Base-by-base conservation (phyloP, 2,113 vertebrate species). In the Dicrurus megarhynchus region DNA sequence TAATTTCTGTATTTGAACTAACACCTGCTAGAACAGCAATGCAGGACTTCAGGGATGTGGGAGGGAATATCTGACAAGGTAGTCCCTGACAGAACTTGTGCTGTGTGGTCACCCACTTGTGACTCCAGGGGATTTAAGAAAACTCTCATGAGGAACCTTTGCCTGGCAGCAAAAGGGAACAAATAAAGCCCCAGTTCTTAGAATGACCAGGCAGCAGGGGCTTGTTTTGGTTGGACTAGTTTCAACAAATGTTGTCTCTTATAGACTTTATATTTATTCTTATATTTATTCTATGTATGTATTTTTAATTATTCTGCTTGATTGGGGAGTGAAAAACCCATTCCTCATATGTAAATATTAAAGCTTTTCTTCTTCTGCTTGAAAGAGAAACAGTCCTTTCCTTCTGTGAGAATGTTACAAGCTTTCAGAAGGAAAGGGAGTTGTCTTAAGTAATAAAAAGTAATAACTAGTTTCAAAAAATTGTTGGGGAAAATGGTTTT, bases 81-180 rank as follows among this genome's bases (percentile, higher is more conserved):
- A 21, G 6, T 3, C 11, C 7, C 35, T 77, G 32, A 6, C 18
- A 64, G 60, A n/a, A 39, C 42, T 10, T 26, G 6, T 0, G 0
- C 16, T 73, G 6, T 1, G 0, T 41, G 33, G 41, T 46, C 41
- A 64, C 39, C 15, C 15, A 11, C 14, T 53, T 21, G 24, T 53
- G 24, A 35, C 44, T 6, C 6, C 22, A 56, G 9, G 10, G 9
- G 59, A 30, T 71, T 30, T 59, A 49, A 53, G 28, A 50, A 84
- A 76, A 13, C 1, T 44, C 19, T 61, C 9, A 21, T 57, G 49
- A 71, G 35, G 35, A 44, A 55, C 33, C 9, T 60, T 63, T 16
- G 8, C 57, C 57, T 83, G 59, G 17, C 41, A 50, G n/a, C 30
- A 59, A 71, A 81, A 77, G 16, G 10, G 28, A 74, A 39, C 11